These are phyloP conservation scores for Scomber scombrus DNA, from an alignment of 2,113 vertebrate genomes.

Conservation along the genomic window DNA sequence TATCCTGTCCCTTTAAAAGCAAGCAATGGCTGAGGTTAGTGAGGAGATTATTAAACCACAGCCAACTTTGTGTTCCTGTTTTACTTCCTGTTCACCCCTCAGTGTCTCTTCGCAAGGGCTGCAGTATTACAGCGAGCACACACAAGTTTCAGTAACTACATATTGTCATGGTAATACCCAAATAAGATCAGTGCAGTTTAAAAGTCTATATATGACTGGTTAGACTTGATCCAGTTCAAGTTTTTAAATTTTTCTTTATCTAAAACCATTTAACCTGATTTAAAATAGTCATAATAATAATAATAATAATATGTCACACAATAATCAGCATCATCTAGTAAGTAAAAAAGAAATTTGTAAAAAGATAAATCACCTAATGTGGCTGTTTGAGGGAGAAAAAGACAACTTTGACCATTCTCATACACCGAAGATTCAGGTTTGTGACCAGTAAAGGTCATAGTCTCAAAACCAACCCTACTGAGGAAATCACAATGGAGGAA, in stretches of 20 bases:
- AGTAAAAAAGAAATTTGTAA: neutral
- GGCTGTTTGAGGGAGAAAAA: neutral
- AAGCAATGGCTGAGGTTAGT: constrained; percentile 33
- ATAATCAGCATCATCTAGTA: neutral
- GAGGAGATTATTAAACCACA: constrained; percentile 48
- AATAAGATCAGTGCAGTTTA: neutral
- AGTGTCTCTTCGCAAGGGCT: constrained; percentile 35
- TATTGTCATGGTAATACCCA: neutral
- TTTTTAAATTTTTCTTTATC: neutral
- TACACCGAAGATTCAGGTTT: neutral
- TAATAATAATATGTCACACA: too few relatives aligned
- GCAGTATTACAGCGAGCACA: constrained; percentile 14
- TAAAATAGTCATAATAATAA: too few relatives aligned
- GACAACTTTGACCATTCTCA: constrained; percentile 10
- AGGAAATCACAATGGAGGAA: constrained; percentile 16
- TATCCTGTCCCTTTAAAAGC: constrained; percentile 67
- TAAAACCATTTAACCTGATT: neutral
- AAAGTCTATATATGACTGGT: neutral
- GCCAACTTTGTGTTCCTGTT: constrained; percentile 56
- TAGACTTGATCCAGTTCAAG: too few relatives aligned
- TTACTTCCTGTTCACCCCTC: constrained; percentile 66
- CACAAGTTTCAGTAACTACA: neutral
- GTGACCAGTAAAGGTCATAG: constrained; percentile 2
- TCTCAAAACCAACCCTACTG: constrained; percentile 11
- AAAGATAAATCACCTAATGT: neutral